phyloP scores from a whole-genome alignment of 1,140 invertebrate genomes.

The Aphelenchoides fujianensis region DNA sequence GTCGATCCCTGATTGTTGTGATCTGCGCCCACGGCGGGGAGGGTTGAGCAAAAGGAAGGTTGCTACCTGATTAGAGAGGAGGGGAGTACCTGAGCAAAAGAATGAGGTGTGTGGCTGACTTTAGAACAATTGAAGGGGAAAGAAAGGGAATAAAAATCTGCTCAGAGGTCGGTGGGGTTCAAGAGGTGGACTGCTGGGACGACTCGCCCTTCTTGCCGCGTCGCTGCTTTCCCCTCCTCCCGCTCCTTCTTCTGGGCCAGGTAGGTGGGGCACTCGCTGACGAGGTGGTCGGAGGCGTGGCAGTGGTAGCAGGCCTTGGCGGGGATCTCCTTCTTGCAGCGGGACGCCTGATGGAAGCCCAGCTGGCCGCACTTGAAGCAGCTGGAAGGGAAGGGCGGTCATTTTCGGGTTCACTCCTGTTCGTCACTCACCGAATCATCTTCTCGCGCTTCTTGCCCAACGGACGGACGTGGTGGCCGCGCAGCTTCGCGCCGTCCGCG shows the following conservation, averaged over 20 bases:
- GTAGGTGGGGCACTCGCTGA: not conserved
- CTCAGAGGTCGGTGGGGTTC: too few relatives aligned
- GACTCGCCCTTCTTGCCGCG: too few relatives aligned
- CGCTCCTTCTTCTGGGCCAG: not conserved
- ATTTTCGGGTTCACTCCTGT: not conserved
- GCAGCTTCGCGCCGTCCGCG: not conserved
- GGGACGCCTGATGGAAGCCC: not conserved
- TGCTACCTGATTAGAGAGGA: too few relatives aligned
- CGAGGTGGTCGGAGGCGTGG: not conserved
- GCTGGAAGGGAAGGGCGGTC: not conserved
- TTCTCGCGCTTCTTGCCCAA: conserved; percentile 1
- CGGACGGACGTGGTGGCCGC: conserved; percentile 9
- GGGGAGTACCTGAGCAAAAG: too few relatives aligned
- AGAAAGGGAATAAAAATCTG: too few relatives aligned
- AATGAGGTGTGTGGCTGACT: too few relatives aligned
- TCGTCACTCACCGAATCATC: not conserved
- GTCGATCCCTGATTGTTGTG: too few relatives aligned
- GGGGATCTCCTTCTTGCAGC: not conserved
- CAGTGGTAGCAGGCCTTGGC: conserved; percentile 8
- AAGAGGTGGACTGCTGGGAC: too few relatives aligned
- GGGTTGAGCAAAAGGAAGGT: too few relatives aligned
- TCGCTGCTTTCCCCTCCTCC: not conserved
- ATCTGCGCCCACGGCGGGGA: too few relatives aligned
- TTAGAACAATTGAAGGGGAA: too few relatives aligned
- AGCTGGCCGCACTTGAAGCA: conserved; percentile 8